These are phyloP conservation scores for Patella caerulea DNA, from an alignment of 2,888 invertebrate species.

Conservation along the genomic window DNA sequence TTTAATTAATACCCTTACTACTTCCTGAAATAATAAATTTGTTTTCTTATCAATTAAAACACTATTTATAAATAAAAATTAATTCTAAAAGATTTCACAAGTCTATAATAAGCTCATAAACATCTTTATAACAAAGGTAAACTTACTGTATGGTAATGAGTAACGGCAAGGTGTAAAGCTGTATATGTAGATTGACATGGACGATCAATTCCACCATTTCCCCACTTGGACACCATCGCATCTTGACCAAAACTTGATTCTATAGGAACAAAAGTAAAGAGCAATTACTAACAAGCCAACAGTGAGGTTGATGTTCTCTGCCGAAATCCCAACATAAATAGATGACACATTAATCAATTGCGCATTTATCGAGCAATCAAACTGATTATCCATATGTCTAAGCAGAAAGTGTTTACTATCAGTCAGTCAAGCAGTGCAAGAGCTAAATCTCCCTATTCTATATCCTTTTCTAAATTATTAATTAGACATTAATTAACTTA, in stretches of 20 bases:
- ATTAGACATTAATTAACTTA: too few relatives aligned
- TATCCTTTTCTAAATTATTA: too few relatives aligned
- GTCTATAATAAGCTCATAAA: too few relatives aligned
- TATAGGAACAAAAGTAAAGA: slow-evolving; percentile 13
- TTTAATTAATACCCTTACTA: slow-evolving; percentile 68
- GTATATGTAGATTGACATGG: slow-evolving; percentile 68
- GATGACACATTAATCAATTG: too few relatives aligned
- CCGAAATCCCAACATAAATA: too few relatives aligned
- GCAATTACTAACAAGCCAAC: background rate
- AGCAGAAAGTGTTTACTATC: background rate
- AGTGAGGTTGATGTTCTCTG: too few relatives aligned
- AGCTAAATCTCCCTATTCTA: too few relatives aligned
- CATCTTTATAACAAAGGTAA: background rate
- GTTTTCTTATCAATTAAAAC: too few relatives aligned
- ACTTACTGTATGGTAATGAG: slow-evolving; percentile 69
- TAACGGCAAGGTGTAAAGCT: slow-evolving; percentile 71
- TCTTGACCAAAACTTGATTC: slow-evolving; percentile 24
- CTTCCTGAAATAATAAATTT: slow-evolving; percentile 58
- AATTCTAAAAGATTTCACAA: too few relatives aligned
- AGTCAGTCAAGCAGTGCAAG: too few relatives aligned
- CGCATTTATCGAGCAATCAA: too few relatives aligned
- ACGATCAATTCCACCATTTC: slow-evolving; percentile 69
- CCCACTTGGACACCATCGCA: slow-evolving; percentile 58
- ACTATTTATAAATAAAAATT: too few relatives aligned
- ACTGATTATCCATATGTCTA: background rate